Base-by-base conservation (phyloP, 2,797 vertebrate genomes). In the Danionella dracula region DNA sequence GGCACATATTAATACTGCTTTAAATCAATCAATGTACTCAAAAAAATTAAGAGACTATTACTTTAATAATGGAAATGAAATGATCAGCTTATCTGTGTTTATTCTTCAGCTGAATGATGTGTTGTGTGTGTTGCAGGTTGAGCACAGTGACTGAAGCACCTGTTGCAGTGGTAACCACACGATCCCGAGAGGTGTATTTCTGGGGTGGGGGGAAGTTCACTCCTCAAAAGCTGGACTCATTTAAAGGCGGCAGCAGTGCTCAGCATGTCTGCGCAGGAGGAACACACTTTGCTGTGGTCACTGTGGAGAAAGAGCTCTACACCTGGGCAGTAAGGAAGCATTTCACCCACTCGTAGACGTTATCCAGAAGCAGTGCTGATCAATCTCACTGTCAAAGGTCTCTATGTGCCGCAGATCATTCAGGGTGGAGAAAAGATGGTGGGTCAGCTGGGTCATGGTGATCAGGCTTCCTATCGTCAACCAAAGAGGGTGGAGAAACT, bases 131-230 rank as follows among this genome's bases (percentile, higher is more conserved):
- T 20, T 5, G 8, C 77, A 99, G 97, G 87, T 88, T 96, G 60
- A 97, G 85, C 55, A 90, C 93, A 5, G 79, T 88, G 81, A 92
- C 87, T 0, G 97, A 99, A 71, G 90, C 91, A 46, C 88, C 95
- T 5, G 93, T 99, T 76, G 96, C 97, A 2, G 93, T 99, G 78
- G 97, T 99, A 76, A 99, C 97, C 54, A 97, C 95, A 0, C 92
- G 96, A 68, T 98, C 92, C 4, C 93, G 97, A 70, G 97, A 99
- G 75, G 93, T 95, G 73, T 99, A 99, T 83, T 97, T 93, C 35
- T 99, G 97, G 97, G 97, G 97, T 0, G 97, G 96, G 15, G 96
- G 97, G n/a, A 98, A 96, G 76, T 95, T 95, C 75, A 98, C 96
- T 9, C 95, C 97, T 9, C 97, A 99, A 87, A 98, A 96, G 84